Evolutionary conservation across 1,140 invertebrate genomes (phyloP), one percentile per base, ranked within the genome.

Genomic region (Galleria mellonella): DNA sequence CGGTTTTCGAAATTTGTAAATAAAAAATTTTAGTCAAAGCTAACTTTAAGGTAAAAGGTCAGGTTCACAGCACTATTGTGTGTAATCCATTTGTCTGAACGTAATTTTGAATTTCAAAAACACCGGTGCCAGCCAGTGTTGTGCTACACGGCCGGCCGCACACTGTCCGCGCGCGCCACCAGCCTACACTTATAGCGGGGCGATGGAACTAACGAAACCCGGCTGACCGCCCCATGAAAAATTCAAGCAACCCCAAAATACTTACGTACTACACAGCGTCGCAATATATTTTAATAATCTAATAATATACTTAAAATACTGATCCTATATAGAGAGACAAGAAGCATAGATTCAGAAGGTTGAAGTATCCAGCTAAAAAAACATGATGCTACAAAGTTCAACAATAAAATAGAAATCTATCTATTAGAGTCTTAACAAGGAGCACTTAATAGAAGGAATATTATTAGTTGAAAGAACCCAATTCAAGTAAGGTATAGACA

Each of bases 81-180:
- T 63, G 60, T 64, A 54, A 71, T 65, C 56, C 70, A 67, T 72
- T 71, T 56, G 44, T 38, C 37, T 37, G 36, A 55, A 48, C 44
- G 50, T 39, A 53, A 33, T 50, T 68, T 61, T 37, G 61, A 60
- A 62, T 61, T 62, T 53, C 32, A n/a, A n/a, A 49, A 43, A 56
- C 56, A 47, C 42, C 69, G 56, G 76, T 73, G 56, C 65, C 71
- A 74, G 73, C 66, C 72, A 51, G 76, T 71, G 68, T 62, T 62
- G 61, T 66, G 72, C 64, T 67, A 71, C 64, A 62, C 79, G 71
- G 71, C 72, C 74, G 74, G 61, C 59, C 71, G 71, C 64, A 56
- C 62, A 83, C 79, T 83, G 79, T 68, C 76, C 76, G 62, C 54
- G 47, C 55, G 62, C 62, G 33, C 52, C 62, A 52, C 58, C 60